A percentile compares a stretch with the other conserved stretches of the same genome.
Conservation (phyloP, 2,113 vertebrate species). For the Falco punctatus region DNA sequence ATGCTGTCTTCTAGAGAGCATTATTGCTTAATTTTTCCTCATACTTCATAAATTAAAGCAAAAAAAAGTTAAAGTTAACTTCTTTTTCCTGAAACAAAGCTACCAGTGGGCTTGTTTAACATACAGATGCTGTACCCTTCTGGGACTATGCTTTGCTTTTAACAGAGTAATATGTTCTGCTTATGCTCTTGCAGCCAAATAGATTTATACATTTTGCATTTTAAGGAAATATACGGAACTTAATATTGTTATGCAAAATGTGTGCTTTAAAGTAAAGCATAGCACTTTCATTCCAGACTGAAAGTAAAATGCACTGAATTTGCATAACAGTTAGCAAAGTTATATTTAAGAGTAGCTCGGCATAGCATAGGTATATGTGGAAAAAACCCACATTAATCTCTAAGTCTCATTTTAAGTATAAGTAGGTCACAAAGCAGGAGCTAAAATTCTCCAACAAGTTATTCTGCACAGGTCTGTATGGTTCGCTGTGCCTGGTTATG, state of each 20-base stretch:
- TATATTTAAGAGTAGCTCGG: conserved; percentile 10
- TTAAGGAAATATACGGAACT: conserved; percentile 47
- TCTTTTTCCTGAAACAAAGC: conserved; percentile 26
- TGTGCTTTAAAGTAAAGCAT: conserved; percentile 32
- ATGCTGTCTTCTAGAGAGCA: neutral
- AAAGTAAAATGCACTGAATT: conserved; percentile 37
- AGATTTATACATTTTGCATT: conserved; percentile 28
- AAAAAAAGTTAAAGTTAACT: neutral
- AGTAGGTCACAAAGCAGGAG: neutral
- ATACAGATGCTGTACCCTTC: neutral
- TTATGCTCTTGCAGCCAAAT: conserved; percentile 7
- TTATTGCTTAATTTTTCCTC: conserved; percentile 17
- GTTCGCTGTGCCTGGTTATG: neutral
- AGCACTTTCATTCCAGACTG: neutral
- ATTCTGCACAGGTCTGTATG: neutral
- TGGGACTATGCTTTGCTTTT: neutral
- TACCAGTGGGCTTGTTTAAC: conserved; percentile 37
- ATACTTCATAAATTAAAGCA: conserved; percentile 1
- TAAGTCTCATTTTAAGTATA: neutral
- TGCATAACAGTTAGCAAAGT: conserved; percentile 39
- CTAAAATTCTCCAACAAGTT: neutral
- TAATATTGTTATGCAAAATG: conserved; percentile 42
- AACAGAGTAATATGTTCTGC: conserved; percentile 26
- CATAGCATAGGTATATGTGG: neutral
- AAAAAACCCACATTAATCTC: neutral